Conservation (phyloP, 2,113 vertebrate species). For the Pogonocichla stellata region DNA sequence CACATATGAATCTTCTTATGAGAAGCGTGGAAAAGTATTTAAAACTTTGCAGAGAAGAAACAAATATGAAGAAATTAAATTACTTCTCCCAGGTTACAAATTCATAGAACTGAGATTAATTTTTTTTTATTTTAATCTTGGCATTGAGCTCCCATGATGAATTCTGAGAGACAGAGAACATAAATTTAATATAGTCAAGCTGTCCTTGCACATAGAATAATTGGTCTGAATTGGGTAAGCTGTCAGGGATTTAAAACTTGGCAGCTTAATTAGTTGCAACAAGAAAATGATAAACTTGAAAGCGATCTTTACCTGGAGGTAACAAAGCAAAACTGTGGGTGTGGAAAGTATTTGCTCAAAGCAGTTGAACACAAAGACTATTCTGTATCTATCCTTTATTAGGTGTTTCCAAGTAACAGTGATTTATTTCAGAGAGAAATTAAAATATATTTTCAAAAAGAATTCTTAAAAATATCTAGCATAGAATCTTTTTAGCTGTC, state of each 20-base stretch:
- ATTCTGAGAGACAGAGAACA: neutral
- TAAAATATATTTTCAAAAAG: neutral
- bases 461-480: neutral
- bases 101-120: neutral
- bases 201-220: neutral
- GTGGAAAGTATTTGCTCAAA: neutral
- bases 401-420: neutral
- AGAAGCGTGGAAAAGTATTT: neutral
- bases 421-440: neutral
- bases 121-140: neutral
- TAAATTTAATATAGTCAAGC: neutral
- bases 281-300: slow-evolving; percentile 26
- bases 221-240: neutral
- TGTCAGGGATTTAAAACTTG: slow-evolving; percentile 18
- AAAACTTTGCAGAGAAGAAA: neutral
- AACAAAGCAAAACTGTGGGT: neutral
- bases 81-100: neutral
- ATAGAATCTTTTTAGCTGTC: neutral
- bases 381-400: neutral
- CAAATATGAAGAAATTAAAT: neutral
- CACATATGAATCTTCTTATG: neutral
- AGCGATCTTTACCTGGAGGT: neutral
- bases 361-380: neutral
- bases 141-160: neutral
- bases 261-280: slow-evolving; percentile 16